Conservation (phyloP, 2,797 vertebrate species). For the Lagodon rhomboides region DNA sequence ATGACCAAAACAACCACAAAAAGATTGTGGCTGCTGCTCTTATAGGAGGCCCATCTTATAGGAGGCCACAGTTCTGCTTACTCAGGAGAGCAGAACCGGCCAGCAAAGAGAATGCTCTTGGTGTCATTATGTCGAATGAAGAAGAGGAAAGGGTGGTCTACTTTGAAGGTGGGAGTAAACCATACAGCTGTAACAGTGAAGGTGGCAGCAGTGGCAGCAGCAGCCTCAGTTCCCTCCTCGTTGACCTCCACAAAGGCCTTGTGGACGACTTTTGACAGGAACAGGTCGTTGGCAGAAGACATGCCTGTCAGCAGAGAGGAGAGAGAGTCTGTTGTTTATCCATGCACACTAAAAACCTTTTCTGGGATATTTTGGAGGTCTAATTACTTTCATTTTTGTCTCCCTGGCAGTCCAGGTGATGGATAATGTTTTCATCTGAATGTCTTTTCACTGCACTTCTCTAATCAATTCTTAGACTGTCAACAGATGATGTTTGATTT, state of each 20-base stretch:
- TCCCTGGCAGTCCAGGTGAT: neutral
- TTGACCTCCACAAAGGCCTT: constrained; percentile 93
- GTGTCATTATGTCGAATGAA: constrained; percentile 89
- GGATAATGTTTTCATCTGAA: neutral
- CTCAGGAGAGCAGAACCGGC: constrained; percentile 83
- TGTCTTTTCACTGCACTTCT: neutral
- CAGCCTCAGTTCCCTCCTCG: constrained; percentile 93
- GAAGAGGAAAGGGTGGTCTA: constrained; percentile 94
- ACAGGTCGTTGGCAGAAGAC: constrained; percentile 82
- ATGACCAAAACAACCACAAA: no score
- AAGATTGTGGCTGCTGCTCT: neutral
- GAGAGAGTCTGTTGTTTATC: constrained; percentile 79
- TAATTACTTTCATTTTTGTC: neutral
- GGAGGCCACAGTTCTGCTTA: constrained; percentile 13
- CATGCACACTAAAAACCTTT: constrained; percentile 43
- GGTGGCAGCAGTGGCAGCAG: constrained; percentile 81
- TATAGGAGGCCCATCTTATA: neutral
- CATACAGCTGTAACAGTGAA: constrained; percentile 67
- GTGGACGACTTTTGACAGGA: constrained; percentile 90
- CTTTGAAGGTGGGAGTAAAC: constrained; percentile 68
- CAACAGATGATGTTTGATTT: neutral
- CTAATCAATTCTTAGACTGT: neutral
- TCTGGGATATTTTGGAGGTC: neutral
- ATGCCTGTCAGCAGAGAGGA: constrained; percentile 82
- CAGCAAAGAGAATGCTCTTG: constrained; percentile 88